Base-by-base conservation (phyloP, 2,888 invertebrate species). In the Fissipunctia ypsillon region DNA sequence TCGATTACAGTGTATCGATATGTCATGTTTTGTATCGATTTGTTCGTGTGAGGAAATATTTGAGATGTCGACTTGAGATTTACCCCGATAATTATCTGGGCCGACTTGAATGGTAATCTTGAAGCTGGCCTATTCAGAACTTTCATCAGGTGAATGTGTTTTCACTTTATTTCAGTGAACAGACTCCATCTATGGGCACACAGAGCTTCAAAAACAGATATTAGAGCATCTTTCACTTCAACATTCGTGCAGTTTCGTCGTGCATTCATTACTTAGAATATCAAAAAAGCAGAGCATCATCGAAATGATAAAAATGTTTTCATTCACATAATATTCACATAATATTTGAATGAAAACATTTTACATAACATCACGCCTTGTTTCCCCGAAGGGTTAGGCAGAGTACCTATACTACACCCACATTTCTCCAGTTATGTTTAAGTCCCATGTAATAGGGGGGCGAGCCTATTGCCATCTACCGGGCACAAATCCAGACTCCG, bases 11-110 rank as follows among this genome's bases (percentile, higher is more conserved):
- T 43, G 73, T 81, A 35, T 83, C 83, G 88, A 88, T 85, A 87
- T 88, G 86, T 89, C 73, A 79, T 84, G 84, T 88, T 90, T 90
- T 88, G 90, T 88, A 82, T 81, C 86, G 84, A 87, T 86, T 84
- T 86, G 76, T 75, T 73, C 50, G 6, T 56, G 43, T 7, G 38
- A 74, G 57, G 76, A 78, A 79, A 80, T 70, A 63, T 72, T 45
- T 5, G 22, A 0, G 22, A 69, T 63, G 57, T 54, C 41, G 35
- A 14, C 22, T 69, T 75, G 48, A 31, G 35, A 61, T 61, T 35
- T 72, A 50, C 12, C 12, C n/a, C 12, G 10, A 16, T 31, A 52
- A 35, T 66, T 43, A 45, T 16, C 6, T 7, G 6, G 38, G 14
- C 4, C 35, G 9, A 1, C 6, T 56, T 57, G 1, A 7, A 4